Evolutionary conservation across 2,888 invertebrate species (phyloP).

Genomic region (Idaea aversata): DNA sequence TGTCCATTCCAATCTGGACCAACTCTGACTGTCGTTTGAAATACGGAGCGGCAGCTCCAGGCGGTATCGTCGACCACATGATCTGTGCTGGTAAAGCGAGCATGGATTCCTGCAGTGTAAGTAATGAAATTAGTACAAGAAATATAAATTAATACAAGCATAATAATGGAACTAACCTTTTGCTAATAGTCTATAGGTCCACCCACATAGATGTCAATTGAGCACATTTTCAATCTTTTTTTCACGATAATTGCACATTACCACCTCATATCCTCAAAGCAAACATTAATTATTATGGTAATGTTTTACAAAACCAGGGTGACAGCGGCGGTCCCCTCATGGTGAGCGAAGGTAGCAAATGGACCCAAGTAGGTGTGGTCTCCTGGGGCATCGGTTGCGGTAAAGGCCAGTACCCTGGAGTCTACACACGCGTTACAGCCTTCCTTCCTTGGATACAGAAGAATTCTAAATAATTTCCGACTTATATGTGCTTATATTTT

Average conservation of each 20-base stretch:
- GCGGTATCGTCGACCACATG: constrained; percentile 93
- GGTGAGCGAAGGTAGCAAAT: constrained; percentile 86
- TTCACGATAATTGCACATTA: background rate
- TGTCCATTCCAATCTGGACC: constrained; percentile 90
- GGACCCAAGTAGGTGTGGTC: constrained; percentile 93
- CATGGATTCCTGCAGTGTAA: constrained; percentile 94
- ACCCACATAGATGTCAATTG: too few species aligned
- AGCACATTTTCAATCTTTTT: too few species aligned
- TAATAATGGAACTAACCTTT: too few species aligned
- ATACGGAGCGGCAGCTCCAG: constrained; percentile 92
- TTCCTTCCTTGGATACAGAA: constrained; percentile 93
- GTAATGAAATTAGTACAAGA: constrained; percentile 8
- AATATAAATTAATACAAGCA: too few species aligned
- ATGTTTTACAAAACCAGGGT: constrained; percentile 77
- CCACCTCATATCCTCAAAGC: too few species aligned
- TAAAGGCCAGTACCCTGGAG: constrained; percentile 94
- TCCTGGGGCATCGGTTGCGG: constrained; percentile 96
- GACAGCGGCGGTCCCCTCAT: constrained; percentile 94
- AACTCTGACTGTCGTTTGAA: constrained; percentile 88
- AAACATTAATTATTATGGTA: background rate
- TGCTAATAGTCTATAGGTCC: too few species aligned
- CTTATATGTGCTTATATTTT: background rate
- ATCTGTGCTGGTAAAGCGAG: constrained; percentile 91
- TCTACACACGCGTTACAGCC: constrained; percentile 91
- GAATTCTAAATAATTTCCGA: constrained; percentile 82